Conservation (phyloP, 2,113 vertebrate genomes). For the Ifrita kowaldi region DNA sequence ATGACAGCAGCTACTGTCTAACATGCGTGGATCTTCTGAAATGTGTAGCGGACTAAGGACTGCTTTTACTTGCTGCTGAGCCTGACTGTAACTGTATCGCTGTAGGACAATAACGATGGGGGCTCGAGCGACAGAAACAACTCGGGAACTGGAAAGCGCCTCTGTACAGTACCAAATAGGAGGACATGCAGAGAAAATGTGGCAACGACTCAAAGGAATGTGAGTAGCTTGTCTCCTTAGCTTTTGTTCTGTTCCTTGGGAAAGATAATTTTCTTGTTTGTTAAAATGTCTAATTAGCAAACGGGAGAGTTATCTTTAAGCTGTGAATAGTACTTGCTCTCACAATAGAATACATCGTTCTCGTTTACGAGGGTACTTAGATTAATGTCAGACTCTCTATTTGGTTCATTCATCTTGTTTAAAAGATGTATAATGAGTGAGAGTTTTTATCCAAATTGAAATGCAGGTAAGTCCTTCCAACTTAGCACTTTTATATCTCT, state of each 20-base stretch:
- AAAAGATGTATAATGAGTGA: background rate
- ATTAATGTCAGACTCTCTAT: background rate
- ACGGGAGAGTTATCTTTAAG: background rate
- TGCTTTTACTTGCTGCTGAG: slow-evolving; percentile 67
- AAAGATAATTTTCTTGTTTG: slow-evolving; percentile 15
- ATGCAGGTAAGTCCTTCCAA: slow-evolving; percentile 17
- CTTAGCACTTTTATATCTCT: background rate
- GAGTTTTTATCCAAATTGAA: background rate
- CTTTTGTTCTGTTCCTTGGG: slow-evolving; percentile 29
- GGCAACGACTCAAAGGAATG: slow-evolving; percentile 83
- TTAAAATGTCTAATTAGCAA: slow-evolving; percentile 23
- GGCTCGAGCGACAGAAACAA: slow-evolving; percentile 69
- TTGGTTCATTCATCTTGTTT: background rate
- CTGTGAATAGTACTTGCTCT: slow-evolving; percentile 1
- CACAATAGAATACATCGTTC: background rate
- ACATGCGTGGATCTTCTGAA: slow-evolving; percentile 46
- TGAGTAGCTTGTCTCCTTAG: slow-evolving; percentile 70
- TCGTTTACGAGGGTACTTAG: background rate
- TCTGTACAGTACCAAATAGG: slow-evolving; percentile 75
- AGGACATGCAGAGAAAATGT: slow-evolving; percentile 82
- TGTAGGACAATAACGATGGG: slow-evolving; percentile 74
- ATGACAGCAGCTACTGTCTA: slow-evolving; percentile 54
- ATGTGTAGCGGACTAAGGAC: slow-evolving; percentile 64
- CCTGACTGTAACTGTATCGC: slow-evolving; percentile 70
- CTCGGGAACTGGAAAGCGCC: slow-evolving; percentile 70